These are phyloP conservation scores for Amphilophus citrinellus DNA, from an alignment of 2,113 vertebrate species.

Conservation along the genomic window DNA sequence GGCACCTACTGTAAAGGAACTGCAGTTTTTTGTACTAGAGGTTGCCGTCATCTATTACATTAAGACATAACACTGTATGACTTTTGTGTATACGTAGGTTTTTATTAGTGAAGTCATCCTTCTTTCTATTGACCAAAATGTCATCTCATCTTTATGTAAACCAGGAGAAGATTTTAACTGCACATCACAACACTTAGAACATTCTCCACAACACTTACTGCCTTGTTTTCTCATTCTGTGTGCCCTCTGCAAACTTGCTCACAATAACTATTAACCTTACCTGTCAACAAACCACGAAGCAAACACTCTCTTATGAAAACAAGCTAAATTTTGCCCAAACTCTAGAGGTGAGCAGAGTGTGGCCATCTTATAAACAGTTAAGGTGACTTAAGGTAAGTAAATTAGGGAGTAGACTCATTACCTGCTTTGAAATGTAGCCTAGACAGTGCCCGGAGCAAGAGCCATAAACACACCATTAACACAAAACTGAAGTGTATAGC, in stretches of 20 bases:
- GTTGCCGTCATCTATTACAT: not conserved
- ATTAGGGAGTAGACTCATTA: conserved; percentile 75
- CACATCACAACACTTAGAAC: not conserved
- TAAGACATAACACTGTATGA: not conserved
- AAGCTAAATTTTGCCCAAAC: conserved; percentile 23
- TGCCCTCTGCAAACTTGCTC: conserved; percentile 23
- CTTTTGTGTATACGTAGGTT: not conserved
- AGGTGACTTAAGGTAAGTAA: conserved; percentile 67
- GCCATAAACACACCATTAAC: conserved; percentile 58
- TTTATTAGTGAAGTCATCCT: not conserved
- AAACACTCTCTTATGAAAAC: conserved; percentile 7
- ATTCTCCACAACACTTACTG: not conserved
- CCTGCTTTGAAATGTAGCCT: conserved; percentile 61
- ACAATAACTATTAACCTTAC: not conserved
- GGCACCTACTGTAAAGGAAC: not conserved
- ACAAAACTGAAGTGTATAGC: conserved; percentile 30
- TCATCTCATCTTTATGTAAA: not conserved
- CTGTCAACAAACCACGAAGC: not conserved
- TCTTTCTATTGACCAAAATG: not conserved
- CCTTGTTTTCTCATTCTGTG: not conserved
- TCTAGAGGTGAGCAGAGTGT: conserved; percentile 32
- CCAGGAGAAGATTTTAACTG: not conserved
- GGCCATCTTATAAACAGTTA: conserved; percentile 64
- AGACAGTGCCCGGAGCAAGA: conserved; percentile 59
- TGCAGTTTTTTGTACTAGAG: not conserved